Percentiles rank a stretch among this genome's conserved stretches.
Conservation (phyloP, 2,113 vertebrate genomes). For the Calyptommatus sinebrachiatus region DNA sequence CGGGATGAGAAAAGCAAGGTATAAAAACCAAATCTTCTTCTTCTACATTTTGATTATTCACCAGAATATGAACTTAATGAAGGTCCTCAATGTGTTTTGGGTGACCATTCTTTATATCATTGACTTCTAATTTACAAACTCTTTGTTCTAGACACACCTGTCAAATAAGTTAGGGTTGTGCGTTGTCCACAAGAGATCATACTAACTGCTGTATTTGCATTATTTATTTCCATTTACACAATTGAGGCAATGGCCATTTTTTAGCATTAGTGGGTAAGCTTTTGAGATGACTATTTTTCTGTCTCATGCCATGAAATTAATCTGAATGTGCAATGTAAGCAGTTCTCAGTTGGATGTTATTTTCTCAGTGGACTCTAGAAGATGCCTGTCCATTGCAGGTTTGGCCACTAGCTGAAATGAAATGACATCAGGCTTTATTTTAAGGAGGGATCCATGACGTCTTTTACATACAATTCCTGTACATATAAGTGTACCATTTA, state of each 20-base stretch:
- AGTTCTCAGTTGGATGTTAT: too few species aligned
- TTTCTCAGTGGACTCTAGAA: too few species aligned
- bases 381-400: too few species aligned
- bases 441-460: too few species aligned
- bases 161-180: constrained; percentile 53
- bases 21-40: too few species aligned
- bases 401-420: too few species aligned
- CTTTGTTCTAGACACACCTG: constrained; percentile 33
- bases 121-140: constrained; percentile 60
- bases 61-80: constrained; percentile 54
- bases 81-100: constrained; percentile 57
- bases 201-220: constrained; percentile 18
- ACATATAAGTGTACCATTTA: too few species aligned
- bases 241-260: constrained; percentile 50
- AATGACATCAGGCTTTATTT: too few species aligned
- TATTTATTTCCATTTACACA: constrained; percentile 29
- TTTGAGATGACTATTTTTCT: not conserved
- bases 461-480: too few species aligned
- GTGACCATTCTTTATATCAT: constrained; percentile 61
- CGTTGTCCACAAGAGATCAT: constrained; percentile 42
- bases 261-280: constrained; percentile 17
- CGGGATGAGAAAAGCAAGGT: too few species aligned
- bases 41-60: constrained; percentile 56
- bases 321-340: too few species aligned
- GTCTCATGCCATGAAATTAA: too few species aligned